Base-by-base conservation (phyloP, 1,140 invertebrate genomes). In the Saccostrea cuccullata region DNA sequence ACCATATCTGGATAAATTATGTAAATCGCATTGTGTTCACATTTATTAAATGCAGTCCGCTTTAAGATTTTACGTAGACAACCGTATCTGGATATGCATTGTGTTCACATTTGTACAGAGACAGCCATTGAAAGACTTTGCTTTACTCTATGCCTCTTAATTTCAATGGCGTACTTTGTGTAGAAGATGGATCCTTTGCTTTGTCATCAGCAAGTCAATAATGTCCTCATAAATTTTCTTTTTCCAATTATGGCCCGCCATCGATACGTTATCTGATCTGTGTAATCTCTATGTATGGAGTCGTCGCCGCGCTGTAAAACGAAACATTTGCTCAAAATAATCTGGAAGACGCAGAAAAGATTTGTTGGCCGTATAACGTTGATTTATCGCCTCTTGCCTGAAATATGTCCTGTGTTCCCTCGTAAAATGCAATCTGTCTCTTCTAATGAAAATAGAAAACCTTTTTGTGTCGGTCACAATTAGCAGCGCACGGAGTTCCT, bases 371-470 rank as follows among this genome's bases (percentile, higher is more conserved):
- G 26, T 85, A 85, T 85, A 85, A 85, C 23, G 58, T 56, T 85
- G 84, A 85, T 85, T 85, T 85, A 85, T 85, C 58, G 58, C 56
- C 55, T 26, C 47, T 64, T 64, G 26, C 84, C 56, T 60, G 58
- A 85, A 64, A 85, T 85, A 85, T 64, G 84, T 64, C 47, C 30
- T 30, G 47, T 47, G 55, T 56, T 55, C 56, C 26, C 84, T 85
- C 84, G 56, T 85, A 85, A 85, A 85, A 85, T 58, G 84, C 84
- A 85, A 85, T 85, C 84, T 85, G 84, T 85, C 84, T 55, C 82
- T 82, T 87, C 82, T 87, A 87, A 87, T 83, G 86, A 87, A 87
- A 87, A 87, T 84, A 56, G 86, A 84, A 87, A 87, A 84, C 82
- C 82, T 83, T 64, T 64, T 87, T 87, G 86, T 87, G 86, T 87